Evolutionary conservation across 2,113 vertebrate genomes (phyloP), one percentile per base, ranked within the genome.

Genomic region (Speoplatyrhinus poulsoni): DNA sequence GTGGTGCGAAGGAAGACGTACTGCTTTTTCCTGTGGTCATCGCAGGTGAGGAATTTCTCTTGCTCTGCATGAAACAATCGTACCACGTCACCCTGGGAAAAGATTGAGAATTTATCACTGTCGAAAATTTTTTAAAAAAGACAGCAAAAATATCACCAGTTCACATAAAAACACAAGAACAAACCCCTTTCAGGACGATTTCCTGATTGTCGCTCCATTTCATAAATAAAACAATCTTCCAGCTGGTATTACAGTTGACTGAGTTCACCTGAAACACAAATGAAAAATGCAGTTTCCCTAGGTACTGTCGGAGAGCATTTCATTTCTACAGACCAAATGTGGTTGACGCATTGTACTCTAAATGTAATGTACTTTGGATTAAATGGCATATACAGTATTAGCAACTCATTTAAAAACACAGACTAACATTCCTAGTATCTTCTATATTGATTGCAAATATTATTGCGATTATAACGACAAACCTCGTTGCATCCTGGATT

Each of bases 131-230:
- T 1, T 9, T 4, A 13, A 16, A 13, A 16, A 17, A 16, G 53
- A 7, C 15, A 2, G 54, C 12, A 16, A 16, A 55, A 55, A 55
- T n/a, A 10, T 52, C 13, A 52, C 17, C 26, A 54, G 7, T 54
- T n/a, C 12, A 3, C 6, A 1, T 7, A 54, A n/a, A 58, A 58
- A 32, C 26, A 33, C 8, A 58, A 33, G 9, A 26, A 73, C 92
- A 81, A 82, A 99, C 98, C 91, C 98, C 98, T 92, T 99, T 99
- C 3, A 99, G 85, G 72, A 98, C 93, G 79, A 96, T 90, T 17
- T 99, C 98, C 79, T 98, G 98, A 87, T 99, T 99, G 81, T 99
- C 98, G 0, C 95, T 94, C 98, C 98, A 99, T 86, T 98, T 99
- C 98, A 99, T 98, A 71, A 99, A 99, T 47, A 99, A 93, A 62